Evolutionary conservation across 2,113 vertebrate species (phyloP).

Genomic region (Ceyx melanurus): DNA sequence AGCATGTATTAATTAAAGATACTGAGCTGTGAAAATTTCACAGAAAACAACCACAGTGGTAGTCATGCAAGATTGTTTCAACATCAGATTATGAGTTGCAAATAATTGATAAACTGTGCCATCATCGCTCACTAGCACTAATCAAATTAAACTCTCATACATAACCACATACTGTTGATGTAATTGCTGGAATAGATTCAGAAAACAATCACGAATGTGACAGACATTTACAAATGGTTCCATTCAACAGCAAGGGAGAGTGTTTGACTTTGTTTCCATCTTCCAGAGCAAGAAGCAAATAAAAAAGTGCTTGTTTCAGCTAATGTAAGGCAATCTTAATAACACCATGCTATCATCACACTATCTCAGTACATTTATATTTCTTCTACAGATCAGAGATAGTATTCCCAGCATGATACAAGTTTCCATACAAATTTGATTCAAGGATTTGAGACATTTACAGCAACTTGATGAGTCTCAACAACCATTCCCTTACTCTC

Average conservation of each 20-base stretch:
- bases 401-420: not conserved
- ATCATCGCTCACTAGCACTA: not conserved
- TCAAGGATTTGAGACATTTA: not conserved
- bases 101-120: slow-evolving; percentile 6
- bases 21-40: not conserved
- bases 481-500: not conserved
- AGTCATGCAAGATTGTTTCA: not conserved
- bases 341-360: not conserved
- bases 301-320: not conserved
- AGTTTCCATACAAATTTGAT: not conserved
- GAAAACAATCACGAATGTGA: not conserved
- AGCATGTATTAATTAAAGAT: not conserved
- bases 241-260: not conserved
- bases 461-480: not conserved
- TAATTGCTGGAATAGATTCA: slow-evolving; percentile 41
- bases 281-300: not conserved
- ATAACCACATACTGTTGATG: not conserved
- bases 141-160: slow-evolving; percentile 20
- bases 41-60: not conserved
- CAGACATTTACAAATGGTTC: slow-evolving; percentile 15
- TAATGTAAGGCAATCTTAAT: not conserved
- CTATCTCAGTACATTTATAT: not conserved
- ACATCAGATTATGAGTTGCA: not conserved
- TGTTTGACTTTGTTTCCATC: slow-evolving; percentile 14
- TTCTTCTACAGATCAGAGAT: not conserved